Evolutionary conservation across 2,113 vertebrate genomes (phyloP).

Genomic region (Origma solitaria): DNA sequence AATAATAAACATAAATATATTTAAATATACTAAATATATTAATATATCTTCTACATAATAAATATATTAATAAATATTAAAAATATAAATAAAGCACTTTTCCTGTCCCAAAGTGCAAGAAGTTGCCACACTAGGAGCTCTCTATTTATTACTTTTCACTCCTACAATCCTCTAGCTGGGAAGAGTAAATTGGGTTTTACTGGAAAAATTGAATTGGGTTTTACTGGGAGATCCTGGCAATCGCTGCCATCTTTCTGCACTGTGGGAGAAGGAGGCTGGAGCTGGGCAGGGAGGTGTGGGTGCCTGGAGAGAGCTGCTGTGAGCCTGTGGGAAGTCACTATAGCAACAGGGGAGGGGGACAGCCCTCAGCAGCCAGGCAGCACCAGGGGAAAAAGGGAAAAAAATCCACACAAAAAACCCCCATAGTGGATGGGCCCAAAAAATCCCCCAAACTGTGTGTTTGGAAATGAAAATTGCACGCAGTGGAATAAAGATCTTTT

Average conservation of each 20-base stretch:
- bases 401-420: rapidly evolving
- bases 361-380: constrained; percentile 43
- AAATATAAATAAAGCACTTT: too few species aligned
- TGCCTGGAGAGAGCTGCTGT: neutral
- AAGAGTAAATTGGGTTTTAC: neutral
- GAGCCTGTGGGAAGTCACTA: constrained; percentile 64
- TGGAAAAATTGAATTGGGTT: neutral
- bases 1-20: too few species aligned
- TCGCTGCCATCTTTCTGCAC: constrained; percentile 9
- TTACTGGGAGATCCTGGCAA: neutral
- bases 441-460: too few species aligned
- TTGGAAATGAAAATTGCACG: neutral
- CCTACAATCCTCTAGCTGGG: neutral
- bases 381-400: neutral
- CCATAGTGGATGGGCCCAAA: rapidly evolving
- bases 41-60: too few species aligned
- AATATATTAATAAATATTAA: too few species aligned
- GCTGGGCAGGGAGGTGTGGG: neutral
- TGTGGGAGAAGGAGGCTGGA: neutral
- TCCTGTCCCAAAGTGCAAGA: too few species aligned
- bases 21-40: too few species aligned
- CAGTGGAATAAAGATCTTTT: neutral
- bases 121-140: neutral
- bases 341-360: constrained; percentile 67
- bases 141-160: neutral